Percentiles rank a stretch among this genome's conserved stretches.
Conservation (phyloP, 2,113 vertebrate species). For the Colinus virginianus region DNA sequence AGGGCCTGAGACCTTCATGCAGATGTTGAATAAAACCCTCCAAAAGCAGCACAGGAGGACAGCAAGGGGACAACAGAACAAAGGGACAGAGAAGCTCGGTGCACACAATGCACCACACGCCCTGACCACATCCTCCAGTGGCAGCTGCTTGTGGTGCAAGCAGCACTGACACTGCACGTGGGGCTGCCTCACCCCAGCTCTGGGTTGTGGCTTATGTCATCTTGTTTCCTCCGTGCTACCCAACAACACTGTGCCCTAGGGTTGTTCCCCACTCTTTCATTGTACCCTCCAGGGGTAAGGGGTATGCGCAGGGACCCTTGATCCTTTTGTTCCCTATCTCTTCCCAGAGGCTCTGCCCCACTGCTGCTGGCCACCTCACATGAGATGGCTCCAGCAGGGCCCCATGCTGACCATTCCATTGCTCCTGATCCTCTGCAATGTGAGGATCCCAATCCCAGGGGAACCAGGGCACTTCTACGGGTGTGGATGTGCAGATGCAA, state of each 20-base stretch:
- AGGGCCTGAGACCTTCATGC: background rate
- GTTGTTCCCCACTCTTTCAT: fast-evolving
- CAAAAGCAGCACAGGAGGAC: background rate
- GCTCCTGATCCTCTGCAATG: background rate
- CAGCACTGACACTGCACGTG: fast-evolving
- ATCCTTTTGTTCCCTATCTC: background rate
- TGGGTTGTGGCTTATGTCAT: background rate
- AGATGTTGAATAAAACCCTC: fast-evolving
- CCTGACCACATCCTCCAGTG: constrained; percentile 22
- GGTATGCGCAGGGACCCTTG: background rate
- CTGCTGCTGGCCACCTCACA: background rate
- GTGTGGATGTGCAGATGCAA: fast-evolving
- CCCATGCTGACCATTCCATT: fast-evolving
- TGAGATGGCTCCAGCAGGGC: background rate
- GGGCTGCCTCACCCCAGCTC: background rate
- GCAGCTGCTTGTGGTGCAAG: background rate
- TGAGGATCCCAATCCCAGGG: fast-evolving
- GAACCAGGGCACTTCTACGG: fast-evolving
- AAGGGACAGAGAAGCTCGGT: background rate
- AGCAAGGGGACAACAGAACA: background rate
- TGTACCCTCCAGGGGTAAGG: background rate
- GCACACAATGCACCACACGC: fast-evolving
- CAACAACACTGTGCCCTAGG: fast-evolving
- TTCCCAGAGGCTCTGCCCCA: background rate
- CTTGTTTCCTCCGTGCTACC: fast-evolving